Percentiles rank a stretch among this genome's conserved stretches.
phyloP scores from a whole-genome alignment of 2,797 vertebrate genomes.

The Aselliscus stoliczkanus region DNA sequence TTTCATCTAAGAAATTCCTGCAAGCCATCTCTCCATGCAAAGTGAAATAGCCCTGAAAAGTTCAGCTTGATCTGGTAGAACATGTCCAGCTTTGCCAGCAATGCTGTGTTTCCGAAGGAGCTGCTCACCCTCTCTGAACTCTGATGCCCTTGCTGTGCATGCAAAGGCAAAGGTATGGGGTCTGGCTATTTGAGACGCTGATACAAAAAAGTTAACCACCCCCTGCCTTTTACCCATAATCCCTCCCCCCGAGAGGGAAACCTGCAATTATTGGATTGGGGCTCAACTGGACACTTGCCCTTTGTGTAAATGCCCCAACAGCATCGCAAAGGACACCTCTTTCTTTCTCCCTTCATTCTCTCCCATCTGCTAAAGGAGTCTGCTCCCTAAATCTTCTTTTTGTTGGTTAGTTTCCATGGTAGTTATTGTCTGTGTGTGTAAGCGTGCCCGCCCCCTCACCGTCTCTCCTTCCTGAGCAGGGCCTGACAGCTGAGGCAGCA shows the following conservation, averaged over 20 bases:
- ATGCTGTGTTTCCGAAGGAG: neutral
- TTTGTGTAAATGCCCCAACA: neutral
- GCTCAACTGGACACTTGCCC: neutral
- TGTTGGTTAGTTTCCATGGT: slow-evolving; percentile 49
- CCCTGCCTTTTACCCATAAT: neutral
- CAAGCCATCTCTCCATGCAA: neutral
- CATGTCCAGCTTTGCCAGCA: neutral
- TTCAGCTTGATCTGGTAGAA: neutral
- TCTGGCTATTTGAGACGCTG: neutral
- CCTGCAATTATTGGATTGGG: neutral
- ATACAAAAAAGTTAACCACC: neutral
- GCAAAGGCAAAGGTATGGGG: neutral
- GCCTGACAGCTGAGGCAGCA: neutral
- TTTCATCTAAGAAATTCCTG: neutral
- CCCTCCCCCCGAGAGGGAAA: neutral
- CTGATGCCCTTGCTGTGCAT: neutral
- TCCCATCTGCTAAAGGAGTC: neutral
- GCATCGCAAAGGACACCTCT: neutral
- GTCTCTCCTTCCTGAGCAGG: neutral
- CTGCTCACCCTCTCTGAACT: neutral
- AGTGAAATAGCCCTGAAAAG: neutral
- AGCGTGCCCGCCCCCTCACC: neutral
- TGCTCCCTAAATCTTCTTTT: slow-evolving; percentile 40
- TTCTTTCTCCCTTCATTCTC: neutral
- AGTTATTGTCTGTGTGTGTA: slow-evolving; percentile 17